Evolutionary conservation across 2,888 invertebrate genomes (phyloP), one percentile per base, ranked within the genome.

Genomic region (Miltochrista miniata): DNA sequence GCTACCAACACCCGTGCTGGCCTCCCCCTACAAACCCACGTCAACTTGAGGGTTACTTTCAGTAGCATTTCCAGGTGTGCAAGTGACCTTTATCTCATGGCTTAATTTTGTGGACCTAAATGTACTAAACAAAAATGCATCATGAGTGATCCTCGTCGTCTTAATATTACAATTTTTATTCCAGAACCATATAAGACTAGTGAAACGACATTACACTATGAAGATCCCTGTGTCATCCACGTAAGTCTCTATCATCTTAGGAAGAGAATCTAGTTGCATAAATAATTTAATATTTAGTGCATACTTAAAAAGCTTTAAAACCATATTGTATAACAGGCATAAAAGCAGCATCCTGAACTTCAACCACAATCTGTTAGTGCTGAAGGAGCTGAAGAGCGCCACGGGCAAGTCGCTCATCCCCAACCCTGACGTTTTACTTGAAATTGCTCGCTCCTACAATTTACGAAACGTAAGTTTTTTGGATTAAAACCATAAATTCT

Each of bases 311-410:
- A n/a, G 1, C 2, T 11, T 35, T n/a, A 8, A n/a, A 7, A n/a
- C 36, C 15, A 4, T 8, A 18, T 35, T 38, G 0, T 34, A 9
- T 15, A n/a, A 5, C 55, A 88, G 88, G 33, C 72, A 78, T 54
- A 87, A 85, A 53, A 88, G 88, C 65, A 87, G 87, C 38, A 85
- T 88, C 11, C 51, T 84, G 11, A 74, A 83, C 31, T 87, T 88
- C 56, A 88, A 87, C 50, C 77, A 75, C 0, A 84, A 83, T 48
- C 56, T 89, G 40, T 69, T 80, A 69, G 70, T 75, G 5, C 60
- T 88, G 48, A 85, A 82, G 34, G 78, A 80, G 44, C 72, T 80
- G 0, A 76, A 60, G 30, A 78, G 82, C 38, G 62, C 61, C 0
- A 45, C 68, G 0, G 86, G 85, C 0, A 56, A 69, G 2, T 68